Conservation (phyloP, 2,113 vertebrate genomes). For the Centropus unirufus region DNA sequence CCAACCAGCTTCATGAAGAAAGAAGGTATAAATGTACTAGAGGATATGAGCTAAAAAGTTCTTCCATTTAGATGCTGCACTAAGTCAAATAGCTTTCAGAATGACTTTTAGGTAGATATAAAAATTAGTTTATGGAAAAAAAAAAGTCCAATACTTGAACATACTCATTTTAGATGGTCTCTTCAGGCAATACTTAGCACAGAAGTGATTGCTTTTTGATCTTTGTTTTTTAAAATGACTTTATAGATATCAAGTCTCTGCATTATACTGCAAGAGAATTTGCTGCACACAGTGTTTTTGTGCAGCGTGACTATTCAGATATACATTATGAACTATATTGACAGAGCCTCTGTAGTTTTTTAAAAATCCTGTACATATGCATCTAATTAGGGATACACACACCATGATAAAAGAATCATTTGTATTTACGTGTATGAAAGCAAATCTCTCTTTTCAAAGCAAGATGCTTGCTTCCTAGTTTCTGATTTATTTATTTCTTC, state of each 20-base stretch:
- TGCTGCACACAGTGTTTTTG: neutral
- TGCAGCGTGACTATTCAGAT: neutral
- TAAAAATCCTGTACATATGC: neutral
- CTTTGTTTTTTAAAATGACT: neutral
- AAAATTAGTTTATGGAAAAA: neutral
- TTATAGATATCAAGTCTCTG: neutral
- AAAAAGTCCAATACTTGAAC: rapidly evolving
- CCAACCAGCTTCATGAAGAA: neutral
- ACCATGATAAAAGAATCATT: slow-evolving; percentile 31
- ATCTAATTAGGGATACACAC: slow-evolving; percentile 5
- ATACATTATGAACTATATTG: neutral
- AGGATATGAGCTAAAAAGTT: rapidly evolving
- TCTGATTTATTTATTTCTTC: slow-evolving; percentile 24
- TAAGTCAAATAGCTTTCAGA: neutral
- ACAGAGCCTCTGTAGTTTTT: neutral
- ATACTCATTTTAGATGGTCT: neutral
- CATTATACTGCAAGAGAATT: neutral
- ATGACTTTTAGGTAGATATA: neutral
- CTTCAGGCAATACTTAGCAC: neutral
- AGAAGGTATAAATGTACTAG: neutral
- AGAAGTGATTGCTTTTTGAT: neutral
- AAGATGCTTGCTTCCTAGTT: neutral
- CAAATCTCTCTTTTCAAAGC: slow-evolving; percentile 21
- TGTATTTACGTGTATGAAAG: slow-evolving; percentile 37
- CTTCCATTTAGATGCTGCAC: neutral